Conservation (phyloP, 2,797 vertebrate genomes). For the Sternotherus odoratus region DNA sequence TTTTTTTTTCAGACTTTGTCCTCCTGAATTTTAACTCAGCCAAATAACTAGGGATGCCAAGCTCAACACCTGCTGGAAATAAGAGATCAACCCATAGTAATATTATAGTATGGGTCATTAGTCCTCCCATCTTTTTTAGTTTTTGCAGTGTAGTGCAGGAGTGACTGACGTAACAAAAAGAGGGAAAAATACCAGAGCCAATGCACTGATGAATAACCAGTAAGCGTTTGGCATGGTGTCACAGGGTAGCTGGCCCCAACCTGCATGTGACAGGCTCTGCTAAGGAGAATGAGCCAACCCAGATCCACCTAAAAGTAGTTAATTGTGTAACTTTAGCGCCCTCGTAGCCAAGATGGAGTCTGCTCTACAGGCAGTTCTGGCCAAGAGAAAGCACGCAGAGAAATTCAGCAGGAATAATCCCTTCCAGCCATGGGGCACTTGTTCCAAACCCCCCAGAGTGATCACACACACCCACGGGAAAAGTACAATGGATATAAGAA, state of each 20-base stretch:
- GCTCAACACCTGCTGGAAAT: constrained; percentile 26
- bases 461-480: too few relatives aligned
- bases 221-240: neutral
- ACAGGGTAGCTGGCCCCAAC: neutral
- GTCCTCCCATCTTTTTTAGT: neutral
- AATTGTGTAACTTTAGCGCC: neutral
- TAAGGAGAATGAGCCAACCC: neutral
- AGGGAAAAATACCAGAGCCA: neutral
- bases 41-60: constrained; percentile 30
- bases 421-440: too few relatives aligned
- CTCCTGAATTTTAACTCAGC: constrained; percentile 47
- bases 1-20: neutral
- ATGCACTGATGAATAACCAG: neutral
- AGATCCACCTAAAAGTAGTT: neutral
- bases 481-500: too few relatives aligned
- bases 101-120: neutral
- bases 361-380: too few relatives aligned
- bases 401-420: too few relatives aligned
- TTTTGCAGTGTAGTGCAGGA: neutral
- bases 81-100: neutral
- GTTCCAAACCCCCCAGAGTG: too few relatives aligned
- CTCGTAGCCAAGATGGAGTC: too few relatives aligned
- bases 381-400: too few relatives aligned
- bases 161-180: neutral
- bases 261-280: neutral